Percentiles rank a stretch among this genome's conserved stretches.
Evolutionary conservation across 2,113 vertebrate species (phyloP).

Genomic region (Oreochromis tanganicae): DNA sequence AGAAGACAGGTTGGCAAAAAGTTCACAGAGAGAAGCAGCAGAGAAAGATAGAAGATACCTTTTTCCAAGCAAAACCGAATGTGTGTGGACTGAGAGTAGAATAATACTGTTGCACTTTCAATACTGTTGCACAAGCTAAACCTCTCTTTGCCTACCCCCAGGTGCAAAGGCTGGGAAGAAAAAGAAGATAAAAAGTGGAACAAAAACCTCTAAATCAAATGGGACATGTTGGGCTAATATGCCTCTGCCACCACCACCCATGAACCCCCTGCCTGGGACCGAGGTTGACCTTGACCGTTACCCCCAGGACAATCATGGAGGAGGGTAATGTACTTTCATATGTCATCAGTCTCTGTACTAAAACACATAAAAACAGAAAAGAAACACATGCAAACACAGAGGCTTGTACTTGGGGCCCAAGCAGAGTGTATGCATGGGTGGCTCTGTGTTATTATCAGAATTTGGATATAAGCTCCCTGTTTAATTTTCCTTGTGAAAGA

Average conservation of each 20-base stretch:
- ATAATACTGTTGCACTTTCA: background rate
- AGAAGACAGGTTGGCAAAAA: conserved; percentile 12
- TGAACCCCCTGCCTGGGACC: conserved; percentile 92
- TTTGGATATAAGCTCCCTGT: background rate
- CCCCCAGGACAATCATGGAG: conserved; percentile 82
- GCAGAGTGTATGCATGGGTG: background rate
- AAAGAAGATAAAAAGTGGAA: conserved; percentile 90
- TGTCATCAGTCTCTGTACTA: conserved; percentile 26
- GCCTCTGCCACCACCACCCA: conserved; percentile 90
- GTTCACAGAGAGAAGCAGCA: background rate
- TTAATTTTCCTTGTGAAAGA: background rate
- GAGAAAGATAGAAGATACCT: background rate
- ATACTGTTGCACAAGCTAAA: background rate
- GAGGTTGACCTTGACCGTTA: conserved; percentile 93
- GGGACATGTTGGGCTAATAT: conserved; percentile 91
- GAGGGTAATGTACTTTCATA: conserved; percentile 74
- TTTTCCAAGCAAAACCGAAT: background rate
- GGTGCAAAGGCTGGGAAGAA: conserved; percentile 95
- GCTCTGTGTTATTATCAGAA: background rate
- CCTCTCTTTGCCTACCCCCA: conserved; percentile 47
- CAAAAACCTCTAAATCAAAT: conserved; percentile 87
- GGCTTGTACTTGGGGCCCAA: background rate
- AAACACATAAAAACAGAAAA: conserved; percentile 9
- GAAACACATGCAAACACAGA: background rate
- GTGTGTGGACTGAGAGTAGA: background rate